Base-by-base conservation (phyloP, 2,113 vertebrate species). In the Chauna torquata region DNA sequence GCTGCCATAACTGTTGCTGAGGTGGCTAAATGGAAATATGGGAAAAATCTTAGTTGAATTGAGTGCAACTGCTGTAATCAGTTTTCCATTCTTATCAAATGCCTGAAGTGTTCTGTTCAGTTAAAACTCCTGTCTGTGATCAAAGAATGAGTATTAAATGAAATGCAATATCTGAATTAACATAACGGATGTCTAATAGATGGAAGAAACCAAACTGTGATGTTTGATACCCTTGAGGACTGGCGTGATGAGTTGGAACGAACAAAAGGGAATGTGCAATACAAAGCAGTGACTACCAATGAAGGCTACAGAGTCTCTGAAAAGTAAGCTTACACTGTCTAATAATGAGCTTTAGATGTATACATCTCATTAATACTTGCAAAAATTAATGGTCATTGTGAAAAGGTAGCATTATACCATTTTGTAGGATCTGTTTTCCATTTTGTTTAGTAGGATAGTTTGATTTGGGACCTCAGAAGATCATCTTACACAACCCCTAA, bases 231-330 rank as follows among this genome's bases (percentile, higher is more conserved):
- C 3, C 92, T 96, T 2, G 97, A 98, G 47, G 98, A 99, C 96
- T 99, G 99, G 99, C 95, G 84, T 25, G 96, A 94, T 91, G 99
- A 99, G 68, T n/a, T 99, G 97, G 98, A 98, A 57, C 95, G 98
- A 44, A 99, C 98, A 55, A 99, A 98, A 97, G 98, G 98, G 65
- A 97, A 94, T 40, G 27, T 98, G 89, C 98, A 98, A 75, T 98
- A 98, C 94, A 98, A 96, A 97, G 95, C 97, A 78, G 96, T 98
- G 77, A 97, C 96, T 54, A 96, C 96, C 91, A 99, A 99, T 49
- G 97, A 98, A 92, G 96, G 94, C 69, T 99, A 99, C 95, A 96
- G 45, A 49, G 74, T 98, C 58, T 98, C 98, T 84, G 95, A 97
- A 85, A 98, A 97, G 98, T 99, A 97, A 96, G 98, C 14, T 47